Percentiles rank a stretch among this genome's conserved stretches.
These are phyloP conservation scores for Morone saxatilis DNA, from an alignment of 2,113 vertebrate species.

Conservation along the genomic window DNA sequence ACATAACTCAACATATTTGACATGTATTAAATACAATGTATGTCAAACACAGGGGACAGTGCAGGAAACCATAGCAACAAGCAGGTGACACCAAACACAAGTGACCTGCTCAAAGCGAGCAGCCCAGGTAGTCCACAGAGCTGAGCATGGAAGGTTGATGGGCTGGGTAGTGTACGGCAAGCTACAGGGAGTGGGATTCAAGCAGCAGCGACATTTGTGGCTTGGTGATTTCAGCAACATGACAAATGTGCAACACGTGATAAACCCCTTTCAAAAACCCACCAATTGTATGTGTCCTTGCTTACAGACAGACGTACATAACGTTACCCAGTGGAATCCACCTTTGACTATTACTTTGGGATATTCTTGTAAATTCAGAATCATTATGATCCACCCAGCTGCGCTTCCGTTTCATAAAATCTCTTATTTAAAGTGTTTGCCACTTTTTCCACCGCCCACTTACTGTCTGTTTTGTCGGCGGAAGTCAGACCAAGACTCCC, in stretches of 20 bases:
- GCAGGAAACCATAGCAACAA: slow-evolving; percentile 27
- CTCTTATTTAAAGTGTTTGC: neutral
- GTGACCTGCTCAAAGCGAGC: neutral
- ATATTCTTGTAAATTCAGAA: neutral
- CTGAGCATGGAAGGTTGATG: too few species aligned
- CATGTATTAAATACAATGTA: neutral
- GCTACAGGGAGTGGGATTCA: neutral
- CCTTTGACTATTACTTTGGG: too few species aligned
- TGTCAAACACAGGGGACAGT: neutral
- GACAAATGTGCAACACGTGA: neutral
- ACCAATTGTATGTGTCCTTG: too few species aligned
- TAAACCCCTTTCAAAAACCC: neutral
- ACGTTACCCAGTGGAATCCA: too few species aligned
- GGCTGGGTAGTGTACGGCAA: neutral
- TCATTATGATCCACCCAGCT: too few species aligned
- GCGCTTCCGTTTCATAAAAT: neutral
- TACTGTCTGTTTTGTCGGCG: neutral
- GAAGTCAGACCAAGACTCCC: neutral
- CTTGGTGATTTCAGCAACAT: too few species aligned
- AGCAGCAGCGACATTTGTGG: neutral
- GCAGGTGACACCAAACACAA: slow-evolving; percentile 24
- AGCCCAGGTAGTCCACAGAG: neutral
- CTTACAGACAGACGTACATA: neutral
- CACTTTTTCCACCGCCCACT: neutral
- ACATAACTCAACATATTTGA: too few species aligned